Evolutionary conservation across 64 coral and sea anemone species (phyloP), one percentile per base, ranked within the genome.

Genomic region (Montipora capricornis): DNA sequence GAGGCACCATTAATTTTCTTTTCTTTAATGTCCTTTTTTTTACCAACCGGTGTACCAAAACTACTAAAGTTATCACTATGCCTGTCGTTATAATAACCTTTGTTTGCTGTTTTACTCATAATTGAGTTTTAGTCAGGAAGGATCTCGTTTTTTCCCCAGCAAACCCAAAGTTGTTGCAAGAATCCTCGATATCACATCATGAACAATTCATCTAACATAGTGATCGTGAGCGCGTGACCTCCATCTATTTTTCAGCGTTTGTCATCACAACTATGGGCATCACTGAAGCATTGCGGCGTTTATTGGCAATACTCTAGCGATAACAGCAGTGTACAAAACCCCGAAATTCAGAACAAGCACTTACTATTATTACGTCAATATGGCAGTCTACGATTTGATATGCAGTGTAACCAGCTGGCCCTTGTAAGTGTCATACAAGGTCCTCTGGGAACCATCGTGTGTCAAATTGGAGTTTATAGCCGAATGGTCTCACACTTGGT

Each of bases 371-470:
- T 84, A 49, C 12, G 61, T 69, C 61, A 84, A 84, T 29, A 47
- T 84, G 81, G 60, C 81, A 15, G 44, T 84, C 14, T 84, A 58
- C 9, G 81, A 68, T 84, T 68, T 68, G 46, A 24, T 84, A 1
- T 84, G 14, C 11, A 10, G 81, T 16, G 14, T 84, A 12, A 47
- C 37, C 13, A 84, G 37, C 37, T 84, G 60, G 60, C 60, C 81
- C 5, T 15, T 84, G 5, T 84, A 84, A 84, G 81, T 68, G 10
- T 84, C 6, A 46, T 84, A 14, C 26, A 84, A 48, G 81, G 81
- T 6, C 60, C 4, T 68, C 13, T 84, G 5, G 81, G 37, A 1
- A 84, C 81, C 7, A 13, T 16, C 68, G 44, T 29, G 0, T 84
- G 61, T 16, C 44, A 68, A 69, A 22, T 84, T 8, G 81, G 81